Conservation (phyloP, 1,140 invertebrate genomes). For the Plectrocnemia conspersa region DNA sequence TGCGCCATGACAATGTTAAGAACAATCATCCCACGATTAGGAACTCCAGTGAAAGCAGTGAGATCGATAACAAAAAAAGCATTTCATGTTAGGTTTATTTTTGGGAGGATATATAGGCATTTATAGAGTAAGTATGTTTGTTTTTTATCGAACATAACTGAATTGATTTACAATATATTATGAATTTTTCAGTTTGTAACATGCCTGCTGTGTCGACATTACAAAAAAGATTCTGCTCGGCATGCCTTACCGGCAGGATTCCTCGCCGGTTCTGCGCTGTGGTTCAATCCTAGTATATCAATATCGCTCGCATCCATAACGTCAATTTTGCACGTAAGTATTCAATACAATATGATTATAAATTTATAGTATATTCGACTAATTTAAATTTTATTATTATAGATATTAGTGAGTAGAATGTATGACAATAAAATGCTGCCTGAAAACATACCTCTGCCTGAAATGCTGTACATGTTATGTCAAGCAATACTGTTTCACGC, state of each 20-base stretch:
- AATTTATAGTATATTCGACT: not conserved
- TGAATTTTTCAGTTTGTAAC: slow-evolving; percentile 44
- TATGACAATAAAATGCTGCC: slow-evolving; percentile 49
- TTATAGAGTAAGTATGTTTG: slow-evolving; percentile 44
- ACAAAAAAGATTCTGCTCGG: slow-evolving; percentile 42
- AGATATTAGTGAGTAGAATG: slow-evolving; percentile 46
- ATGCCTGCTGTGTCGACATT: slow-evolving; percentile 43
- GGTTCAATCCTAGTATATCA: slow-evolving; percentile 44
- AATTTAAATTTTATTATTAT: slow-evolving; percentile 13
- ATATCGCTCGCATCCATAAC: slow-evolving; percentile 31
- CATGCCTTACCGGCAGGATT: slow-evolving; percentile 49
- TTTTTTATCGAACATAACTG: too few relatives aligned
- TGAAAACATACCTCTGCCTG: slow-evolving; percentile 41
- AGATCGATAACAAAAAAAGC: slow-evolving; percentile 42
- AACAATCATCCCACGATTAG: slow-evolving; percentile 43
- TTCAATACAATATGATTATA: not conserved
- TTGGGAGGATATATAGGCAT: slow-evolving; percentile 51
- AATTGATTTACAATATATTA: too few relatives aligned
- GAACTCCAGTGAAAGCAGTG: slow-evolving; percentile 45
- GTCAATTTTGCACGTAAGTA: slow-evolving; percentile 30
- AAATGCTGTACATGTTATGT: slow-evolving; percentile 45
- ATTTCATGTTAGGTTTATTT: slow-evolving; percentile 48
- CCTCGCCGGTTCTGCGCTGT: slow-evolving; percentile 45
- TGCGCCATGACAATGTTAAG: slow-evolving; percentile 47
- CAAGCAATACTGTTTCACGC: slow-evolving; percentile 47